phyloP scores from a whole-genome alignment of 2,113 vertebrate species.

The Sphaerodactylus townsendi region DNA sequence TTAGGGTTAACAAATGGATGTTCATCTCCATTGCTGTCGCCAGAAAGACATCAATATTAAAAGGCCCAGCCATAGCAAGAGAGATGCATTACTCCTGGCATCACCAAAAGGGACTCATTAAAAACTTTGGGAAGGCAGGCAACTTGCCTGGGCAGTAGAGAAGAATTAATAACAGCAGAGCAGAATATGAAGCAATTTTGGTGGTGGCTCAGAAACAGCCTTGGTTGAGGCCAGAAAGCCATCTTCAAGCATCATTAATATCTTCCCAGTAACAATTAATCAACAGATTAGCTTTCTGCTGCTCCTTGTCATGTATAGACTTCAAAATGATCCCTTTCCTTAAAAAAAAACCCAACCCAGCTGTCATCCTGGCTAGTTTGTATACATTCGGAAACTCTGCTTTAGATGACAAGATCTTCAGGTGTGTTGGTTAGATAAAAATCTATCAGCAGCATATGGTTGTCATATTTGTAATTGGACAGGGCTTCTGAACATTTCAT shows the following conservation, averaged over 20 bases:
- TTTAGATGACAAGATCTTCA: not conserved
- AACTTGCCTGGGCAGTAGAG: slow-evolving; percentile 25
- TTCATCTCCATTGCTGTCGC: slow-evolving; percentile 37
- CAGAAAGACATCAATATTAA: not conserved
- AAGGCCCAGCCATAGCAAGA: slow-evolving; percentile 22
- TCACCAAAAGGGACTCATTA: slow-evolving; percentile 16
- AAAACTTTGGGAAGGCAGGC: slow-evolving; percentile 3
- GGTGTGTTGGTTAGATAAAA: not conserved
- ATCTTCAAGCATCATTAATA: not conserved
- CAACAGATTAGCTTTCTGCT: not conserved
- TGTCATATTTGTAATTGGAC: not conserved
- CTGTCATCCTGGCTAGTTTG: not conserved
- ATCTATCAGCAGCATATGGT: not conserved
- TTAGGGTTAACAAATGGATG: slow-evolving; percentile 37
- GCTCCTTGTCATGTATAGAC: not conserved
- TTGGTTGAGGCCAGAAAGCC: not conserved
- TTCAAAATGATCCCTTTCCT: not conserved
- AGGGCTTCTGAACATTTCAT: not conserved
- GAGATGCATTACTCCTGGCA: slow-evolving; percentile 35
- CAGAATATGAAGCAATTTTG: not conserved
- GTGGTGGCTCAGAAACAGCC: not conserved
- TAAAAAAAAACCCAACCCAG: not conserved
- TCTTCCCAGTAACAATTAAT: not conserved
- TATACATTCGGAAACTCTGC: not conserved
- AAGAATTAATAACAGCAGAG: slow-evolving; percentile 7